These are phyloP conservation scores for fruit fly (Drosophila melanogaster) DNA, from an alignment of 1,140 invertebrate species.

Conservation along the genomic window Release_6_plus_ISO1_MT NT_033777.3:21469001-21469500, in stretches of 20 bases:
- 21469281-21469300: slow-evolving; percentile 66
- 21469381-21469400: slow-evolving; percentile 57
- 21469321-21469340: slow-evolving; percentile 80
- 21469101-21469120: slow-evolving; percentile 62
- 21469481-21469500: slow-evolving; percentile 36
- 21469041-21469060: slow-evolving; percentile 65
- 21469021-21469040: slow-evolving; percentile 25
- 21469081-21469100: slow-evolving; percentile 71
- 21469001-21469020: too few relatives aligned
- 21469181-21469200: slow-evolving; percentile 60
- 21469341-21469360: slow-evolving; percentile 53
- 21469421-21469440: slow-evolving; percentile 51
- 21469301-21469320: slow-evolving; percentile 73
- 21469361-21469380: slow-evolving; percentile 45
- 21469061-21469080: slow-evolving; percentile 72
- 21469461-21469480: slow-evolving; percentile 33
- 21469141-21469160: slow-evolving; percentile 60
- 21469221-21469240: slow-evolving; percentile 76
- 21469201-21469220: slow-evolving; percentile 83
- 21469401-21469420: slow-evolving; percentile 80
- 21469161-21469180: slow-evolving; percentile 23
- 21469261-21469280: slow-evolving; percentile 10
- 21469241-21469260: slow-evolving; percentile 13
- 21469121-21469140: slow-evolving; percentile 78
- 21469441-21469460: slow-evolving; percentile 48